Evolutionary conservation across 2,888 invertebrate species (phyloP), one percentile per base, ranked within the genome.

Genomic region (Prosapia bicincta): DNA sequence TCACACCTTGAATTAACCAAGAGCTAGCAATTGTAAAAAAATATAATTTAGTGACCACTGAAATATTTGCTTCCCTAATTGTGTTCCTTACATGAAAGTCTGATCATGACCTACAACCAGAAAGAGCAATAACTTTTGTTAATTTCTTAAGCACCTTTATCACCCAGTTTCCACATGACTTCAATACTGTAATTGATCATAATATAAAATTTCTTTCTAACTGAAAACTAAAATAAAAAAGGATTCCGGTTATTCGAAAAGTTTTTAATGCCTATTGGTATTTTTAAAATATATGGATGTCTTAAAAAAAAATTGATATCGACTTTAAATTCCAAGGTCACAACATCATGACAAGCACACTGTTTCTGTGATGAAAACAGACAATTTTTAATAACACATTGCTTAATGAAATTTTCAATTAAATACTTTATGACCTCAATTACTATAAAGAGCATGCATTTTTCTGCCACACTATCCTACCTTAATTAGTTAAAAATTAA

Each of bases 261-360:
- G n/a, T n/a, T n/a, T n/a, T n/a, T n/a, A n/a, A n/a, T n/a, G n/a
- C n/a, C 20, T 20, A 20, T 54, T 20, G 54, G 20, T 54, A 20
- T 20, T 54, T 54, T 20, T 54, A 54, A 54, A 54, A 54, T 20
- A 54, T 20, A 54, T 54, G 54, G 54, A 54, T 54, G 5, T 54
- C 54, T 20, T 54, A 10, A 54, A n/a, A 54, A 9, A 32, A 43
- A 43, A 26, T 38, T 71, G 26, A 30, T 43, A 71, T 43, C 71
- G 54, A 71, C 38, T 38, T 43, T 32, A n/a, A 7, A 26, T 65
- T 69, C 54, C 74, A 74, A 74, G 74, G 74, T 74, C 74, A 74
- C 30, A 15, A 74, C 69, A 74, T 74, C 69, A 24, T 69, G 69
- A 74, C 69, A 69, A 69, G 66, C 69, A 65, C 65, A 28, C 43